A percentile compares a stretch with the other conserved stretches of the same genome.
phyloP scores from a whole-genome alignment of 2,113 vertebrate species.

The Brienomyrus brachyistius region DNA sequence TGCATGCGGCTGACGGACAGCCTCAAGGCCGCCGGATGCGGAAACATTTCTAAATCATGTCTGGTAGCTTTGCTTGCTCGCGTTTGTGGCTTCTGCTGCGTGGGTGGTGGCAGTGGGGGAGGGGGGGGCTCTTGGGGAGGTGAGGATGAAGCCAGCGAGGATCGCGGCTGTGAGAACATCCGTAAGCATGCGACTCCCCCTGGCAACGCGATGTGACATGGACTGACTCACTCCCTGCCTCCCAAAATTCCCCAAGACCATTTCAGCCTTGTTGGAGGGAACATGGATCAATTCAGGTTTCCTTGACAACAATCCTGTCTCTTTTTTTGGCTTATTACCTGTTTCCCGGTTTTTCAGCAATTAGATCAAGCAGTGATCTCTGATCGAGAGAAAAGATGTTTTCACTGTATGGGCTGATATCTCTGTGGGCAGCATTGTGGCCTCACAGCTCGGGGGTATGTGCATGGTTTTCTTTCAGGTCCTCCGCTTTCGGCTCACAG shows the following conservation, averaged over 20 bases:
- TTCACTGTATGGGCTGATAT: constrained; percentile 23
- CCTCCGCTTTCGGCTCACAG: not conserved
- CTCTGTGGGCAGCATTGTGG: not conserved
- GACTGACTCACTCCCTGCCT: constrained; percentile 29
- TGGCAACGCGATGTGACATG: constrained; percentile 23
- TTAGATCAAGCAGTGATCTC: constrained; percentile 13
- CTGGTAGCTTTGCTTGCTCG: constrained; percentile 42
- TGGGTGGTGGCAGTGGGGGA: constrained; percentile 1
- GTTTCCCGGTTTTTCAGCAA: not conserved
- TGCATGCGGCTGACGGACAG: not conserved
- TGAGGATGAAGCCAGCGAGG: constrained; percentile 29
- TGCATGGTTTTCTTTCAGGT: not conserved
- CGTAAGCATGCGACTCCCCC: constrained; percentile 19
- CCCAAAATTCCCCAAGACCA: not conserved
- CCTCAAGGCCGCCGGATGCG: not conserved
- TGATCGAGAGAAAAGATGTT: constrained; percentile 6
- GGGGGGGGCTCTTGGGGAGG: not conserved
- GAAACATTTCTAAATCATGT: constrained; percentile 41
- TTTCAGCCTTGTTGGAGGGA: not conserved
- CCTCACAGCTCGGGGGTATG: not conserved
- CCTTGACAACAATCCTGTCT: not conserved
- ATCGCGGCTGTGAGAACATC: constrained; percentile 30
- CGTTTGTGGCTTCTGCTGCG: constrained; percentile 42
- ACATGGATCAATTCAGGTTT: not conserved
- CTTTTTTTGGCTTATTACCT: not conserved